Evolutionary conservation across 2,113 vertebrate species (phyloP).

Genomic region (Dendrocopos noguchii): DNA sequence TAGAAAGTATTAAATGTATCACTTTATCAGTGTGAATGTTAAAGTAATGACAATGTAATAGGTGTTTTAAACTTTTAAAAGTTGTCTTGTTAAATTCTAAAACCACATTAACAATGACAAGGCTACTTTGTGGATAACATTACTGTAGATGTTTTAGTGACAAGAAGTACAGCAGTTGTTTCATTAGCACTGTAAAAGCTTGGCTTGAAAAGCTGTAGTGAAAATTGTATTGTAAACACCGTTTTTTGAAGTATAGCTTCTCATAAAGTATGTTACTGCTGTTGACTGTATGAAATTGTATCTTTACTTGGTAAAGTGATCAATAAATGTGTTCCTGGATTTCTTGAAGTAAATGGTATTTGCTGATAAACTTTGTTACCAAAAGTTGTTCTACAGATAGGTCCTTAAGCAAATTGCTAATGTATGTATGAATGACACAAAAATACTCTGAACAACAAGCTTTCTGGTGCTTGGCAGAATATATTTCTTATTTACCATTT

Average conservation of each 20-base stretch:
- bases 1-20: constrained; percentile 62
- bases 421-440: not conserved
- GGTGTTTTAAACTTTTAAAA: constrained; percentile 49
- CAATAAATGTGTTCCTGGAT: constrained; percentile 73
- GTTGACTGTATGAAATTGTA: constrained; percentile 65
- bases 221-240: constrained; percentile 39
- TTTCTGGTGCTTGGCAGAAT: not conserved
- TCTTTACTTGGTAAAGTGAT: constrained; percentile 71
- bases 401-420: not conserved
- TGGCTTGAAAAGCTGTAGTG: constrained; percentile 49
- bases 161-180: constrained; percentile 38
- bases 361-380: not conserved
- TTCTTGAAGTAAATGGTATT: not conserved
- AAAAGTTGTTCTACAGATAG: not conserved
- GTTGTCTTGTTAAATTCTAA: constrained; percentile 55
- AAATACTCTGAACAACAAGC: not conserved
- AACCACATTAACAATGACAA: constrained; percentile 34
- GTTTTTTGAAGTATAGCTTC: constrained; percentile 47
- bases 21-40: constrained; percentile 69
- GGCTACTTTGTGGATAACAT: constrained; percentile 27
- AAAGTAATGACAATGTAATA: constrained; percentile 29
- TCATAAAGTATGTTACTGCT: constrained; percentile 55
- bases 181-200: constrained; percentile 53
- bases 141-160: constrained; percentile 30
- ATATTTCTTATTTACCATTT: not conserved